Evolutionary conservation across 2,797 vertebrate species (phyloP).

Genomic region (Rallus crepitans): DNA sequence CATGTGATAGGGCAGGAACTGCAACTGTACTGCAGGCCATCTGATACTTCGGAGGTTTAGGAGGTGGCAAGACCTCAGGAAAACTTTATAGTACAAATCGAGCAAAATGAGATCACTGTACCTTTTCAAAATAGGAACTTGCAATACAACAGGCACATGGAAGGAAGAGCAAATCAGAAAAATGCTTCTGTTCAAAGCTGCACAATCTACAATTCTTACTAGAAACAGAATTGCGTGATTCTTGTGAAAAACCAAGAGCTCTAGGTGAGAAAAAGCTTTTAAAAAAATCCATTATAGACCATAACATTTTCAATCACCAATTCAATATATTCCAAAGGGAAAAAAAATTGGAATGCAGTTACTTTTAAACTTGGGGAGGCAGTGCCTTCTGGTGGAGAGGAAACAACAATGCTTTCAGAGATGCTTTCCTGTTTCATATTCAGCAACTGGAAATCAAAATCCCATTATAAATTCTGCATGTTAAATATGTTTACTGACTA

Average conservation of each 20-base stretch:
- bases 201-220: neutral
- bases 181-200: neutral
- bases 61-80: neutral
- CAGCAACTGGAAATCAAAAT: neutral
- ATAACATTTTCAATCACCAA: neutral
- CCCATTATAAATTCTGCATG: neutral
- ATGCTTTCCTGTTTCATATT: neutral
- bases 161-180: neutral
- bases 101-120: neutral
- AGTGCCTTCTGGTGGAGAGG: slow-evolving; percentile 45
- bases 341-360: neutral
- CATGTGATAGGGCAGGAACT: neutral
- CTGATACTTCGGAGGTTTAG: neutral
- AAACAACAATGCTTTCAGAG: neutral
- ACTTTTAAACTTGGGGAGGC: neutral
- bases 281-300: neutral
- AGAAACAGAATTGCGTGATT: neutral
- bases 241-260: neutral
- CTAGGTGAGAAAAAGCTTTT: neutral
- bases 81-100: neutral
- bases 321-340: neutral
- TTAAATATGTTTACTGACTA: neutral
- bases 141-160: neutral
- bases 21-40: neutral
- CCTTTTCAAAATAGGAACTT: neutral